Evolutionary conservation across 2,888 invertebrate species (phyloP), one percentile per base, ranked within the genome.

Genomic region (Hylaea fasciaria): DNA sequence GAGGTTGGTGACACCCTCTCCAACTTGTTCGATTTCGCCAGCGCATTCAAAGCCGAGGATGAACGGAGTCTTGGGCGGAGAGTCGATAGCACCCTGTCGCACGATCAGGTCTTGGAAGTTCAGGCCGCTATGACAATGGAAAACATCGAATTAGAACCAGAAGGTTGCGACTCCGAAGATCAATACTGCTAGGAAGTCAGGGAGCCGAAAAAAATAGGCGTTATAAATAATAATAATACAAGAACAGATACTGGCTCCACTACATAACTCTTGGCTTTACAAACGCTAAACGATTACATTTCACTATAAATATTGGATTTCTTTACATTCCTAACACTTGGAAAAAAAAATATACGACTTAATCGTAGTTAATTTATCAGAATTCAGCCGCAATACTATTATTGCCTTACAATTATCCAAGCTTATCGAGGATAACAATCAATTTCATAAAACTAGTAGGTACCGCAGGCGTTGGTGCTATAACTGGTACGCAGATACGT

Each of bases 91-190:
- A 5, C 97, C 97, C 87, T 97, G 96, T 45, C 97, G 94, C 60
- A 96, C 96, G 94, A 97, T 97, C 90, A 98, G 86, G 82, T 98
- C 97, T 90, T 96, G 95, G 93, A 97, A 97, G 89, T 97, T 97
- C 72, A 97, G 91, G 14, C 97, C 97, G 83, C 97, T 97, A 94
- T 58, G 95, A 95, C 85, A 86, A 90, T 68, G 55, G 55, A 71
- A 61, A 64, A 51, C 37, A 11, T 37, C 28, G 0, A 39, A 40
- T 53, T 48, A 57, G 29, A 53, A 48, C 17, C 32, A 2, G 11
- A 0, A 12, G 46, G 4, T 32, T 3, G 16, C 43, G n/a, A n/a
- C n/a, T n/a, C n/a, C n/a, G n/a, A n/a, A 8, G 17, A 17, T 17
- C 43, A 7, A 44, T 14, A n/a, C 14, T n/a, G 14, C 5, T 8